Evolutionary conservation across 2,113 vertebrate species (phyloP), one percentile per base, ranked within the genome.

Genomic region (Tor tambroides): DNA sequence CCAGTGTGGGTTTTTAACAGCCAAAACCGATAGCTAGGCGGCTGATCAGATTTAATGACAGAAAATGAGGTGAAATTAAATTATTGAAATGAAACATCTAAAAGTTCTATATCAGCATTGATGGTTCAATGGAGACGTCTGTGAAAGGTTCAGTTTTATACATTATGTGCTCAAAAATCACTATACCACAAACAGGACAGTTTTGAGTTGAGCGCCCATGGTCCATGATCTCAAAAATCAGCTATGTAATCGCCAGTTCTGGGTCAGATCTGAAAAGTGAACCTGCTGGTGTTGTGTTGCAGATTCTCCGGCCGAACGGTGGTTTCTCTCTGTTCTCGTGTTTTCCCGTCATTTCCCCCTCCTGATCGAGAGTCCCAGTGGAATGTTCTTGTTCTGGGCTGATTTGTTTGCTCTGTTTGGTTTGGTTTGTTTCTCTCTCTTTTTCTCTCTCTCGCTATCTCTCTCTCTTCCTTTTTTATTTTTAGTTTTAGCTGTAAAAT

Each of bases 361-460:
- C 71, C 82, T 71, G 67, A 83, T 84, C 89, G 90, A 75, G 88
- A 89, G 90, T 92, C 90, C 83, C 79, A 88, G 91, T 89, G 92
- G 90, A 92, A 91, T 92, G 90, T 89, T 93, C 85, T 90, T 93
- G 89, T 89, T 88, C 71, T 87, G 85, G 88, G 86, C 89, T 92
- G 87, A 93, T 91, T 87, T 54, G 81, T 89, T 92, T 91, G 69
- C 80, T 88, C 69, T 85, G 87, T 84, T 89, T 84, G 15, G 5
- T 89, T 65, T 69, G n/a, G 14, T 80, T 81, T 5, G 15, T 84
- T 38, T 74, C 71, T 74, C 21, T 72, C 2, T 11, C 11, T 72
- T 7, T 32, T 2, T 41, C 4, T 23, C 1, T 61, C 38, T 75
- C 49, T 61, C n/a, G n/a, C n/a, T n/a, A n/a, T n/a, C 43, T 81